Conservation (phyloP, 1,140 invertebrate genomes). For the Olivierus martensii region DNA sequence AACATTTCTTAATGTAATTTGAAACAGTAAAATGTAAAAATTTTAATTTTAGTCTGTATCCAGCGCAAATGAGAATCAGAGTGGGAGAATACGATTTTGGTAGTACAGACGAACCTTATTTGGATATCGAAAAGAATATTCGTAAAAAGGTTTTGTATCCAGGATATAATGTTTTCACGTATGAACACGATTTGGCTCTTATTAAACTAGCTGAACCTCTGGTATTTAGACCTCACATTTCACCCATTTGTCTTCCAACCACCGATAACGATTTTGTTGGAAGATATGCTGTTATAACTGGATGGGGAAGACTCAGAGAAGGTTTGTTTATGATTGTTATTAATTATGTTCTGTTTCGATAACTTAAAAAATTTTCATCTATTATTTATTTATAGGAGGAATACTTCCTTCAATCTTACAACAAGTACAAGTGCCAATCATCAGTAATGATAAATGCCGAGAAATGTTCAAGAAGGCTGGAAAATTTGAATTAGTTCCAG, state of each 20-base stretch:
- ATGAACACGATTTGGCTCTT: slow-evolving; percentile 82
- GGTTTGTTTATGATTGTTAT: too few species aligned
- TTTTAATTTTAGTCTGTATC: slow-evolving; percentile 53
- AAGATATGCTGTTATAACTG: slow-evolving; percentile 72
- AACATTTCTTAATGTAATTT: too few species aligned
- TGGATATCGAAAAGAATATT: slow-evolving; percentile 69
- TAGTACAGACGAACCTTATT: slow-evolving; percentile 68
- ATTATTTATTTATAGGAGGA: slow-evolving; percentile 48
- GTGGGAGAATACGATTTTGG: slow-evolving; percentile 81
- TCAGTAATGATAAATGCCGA: slow-evolving; percentile 81
- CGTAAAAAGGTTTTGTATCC: slow-evolving; percentile 84
- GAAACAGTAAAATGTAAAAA: too few species aligned
- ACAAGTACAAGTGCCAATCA: slow-evolving; percentile 79
- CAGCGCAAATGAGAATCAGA: slow-evolving; percentile 71
- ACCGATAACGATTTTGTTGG: slow-evolving; percentile 67
- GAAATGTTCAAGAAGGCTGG: slow-evolving; percentile 77
- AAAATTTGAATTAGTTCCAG: slow-evolving; percentile 80
- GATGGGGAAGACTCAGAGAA: slow-evolving; percentile 84
- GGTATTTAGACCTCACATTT: slow-evolving; percentile 50
- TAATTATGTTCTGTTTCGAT: too few species aligned
- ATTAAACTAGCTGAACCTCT: slow-evolving; percentile 71
- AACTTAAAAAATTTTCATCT: too few species aligned
- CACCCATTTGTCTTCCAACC: slow-evolving; percentile 78
- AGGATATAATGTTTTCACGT: slow-evolving; percentile 78
- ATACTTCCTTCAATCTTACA: slow-evolving; percentile 76